A percentile compares a stretch with the other conserved stretches of the same genome.
Evolutionary conservation across 2,888 invertebrate genomes (phyloP).

Genomic region (Hirudinaria manillensis): DNA sequence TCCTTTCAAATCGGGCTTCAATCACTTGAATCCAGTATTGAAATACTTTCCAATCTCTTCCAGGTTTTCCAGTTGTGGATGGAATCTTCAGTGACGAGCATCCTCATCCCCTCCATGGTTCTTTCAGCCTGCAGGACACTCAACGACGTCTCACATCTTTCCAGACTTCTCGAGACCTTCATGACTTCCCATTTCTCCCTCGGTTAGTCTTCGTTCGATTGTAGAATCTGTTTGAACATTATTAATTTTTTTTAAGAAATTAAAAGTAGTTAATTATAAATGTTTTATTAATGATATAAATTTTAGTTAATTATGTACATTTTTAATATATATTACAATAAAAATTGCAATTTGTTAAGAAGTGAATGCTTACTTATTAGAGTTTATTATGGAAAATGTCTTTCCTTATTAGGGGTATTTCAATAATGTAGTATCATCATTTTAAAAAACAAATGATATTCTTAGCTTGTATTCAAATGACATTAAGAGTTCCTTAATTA

Average conservation of each 20-base stretch:
- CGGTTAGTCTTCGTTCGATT: slow-evolving; percentile 15
- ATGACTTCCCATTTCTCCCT: slow-evolving; percentile 46
- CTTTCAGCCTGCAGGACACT: slow-evolving; percentile 47
- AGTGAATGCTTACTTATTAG: too few species aligned
- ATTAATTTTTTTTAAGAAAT: neutral
- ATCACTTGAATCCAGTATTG: too few species aligned
- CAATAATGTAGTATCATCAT: too few species aligned
- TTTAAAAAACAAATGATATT: too few species aligned
- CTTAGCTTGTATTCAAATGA: too few species aligned
- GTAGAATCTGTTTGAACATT: neutral
- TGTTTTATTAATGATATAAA: neutral
- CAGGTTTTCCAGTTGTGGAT: slow-evolving; percentile 1
- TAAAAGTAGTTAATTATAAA: neutral
- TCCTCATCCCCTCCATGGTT: slow-evolving; percentile 48
- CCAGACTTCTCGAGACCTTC: slow-evolving; percentile 47
- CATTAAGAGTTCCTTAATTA: too few species aligned
- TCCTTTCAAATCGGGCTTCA: too few species aligned
- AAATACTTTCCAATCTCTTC: too few species aligned
- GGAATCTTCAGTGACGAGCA: slow-evolving; percentile 46
- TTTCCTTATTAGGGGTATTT: too few species aligned
- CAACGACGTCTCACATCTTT: slow-evolving; percentile 47
- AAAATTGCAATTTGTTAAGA: too few species aligned
- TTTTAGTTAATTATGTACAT: neutral
- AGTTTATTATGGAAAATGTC: too few species aligned
- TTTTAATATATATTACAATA: neutral